These are phyloP conservation scores for Brachyalestes nurse DNA, from an alignment of 2,797 vertebrate genomes.

Conservation along the genomic window DNA sequence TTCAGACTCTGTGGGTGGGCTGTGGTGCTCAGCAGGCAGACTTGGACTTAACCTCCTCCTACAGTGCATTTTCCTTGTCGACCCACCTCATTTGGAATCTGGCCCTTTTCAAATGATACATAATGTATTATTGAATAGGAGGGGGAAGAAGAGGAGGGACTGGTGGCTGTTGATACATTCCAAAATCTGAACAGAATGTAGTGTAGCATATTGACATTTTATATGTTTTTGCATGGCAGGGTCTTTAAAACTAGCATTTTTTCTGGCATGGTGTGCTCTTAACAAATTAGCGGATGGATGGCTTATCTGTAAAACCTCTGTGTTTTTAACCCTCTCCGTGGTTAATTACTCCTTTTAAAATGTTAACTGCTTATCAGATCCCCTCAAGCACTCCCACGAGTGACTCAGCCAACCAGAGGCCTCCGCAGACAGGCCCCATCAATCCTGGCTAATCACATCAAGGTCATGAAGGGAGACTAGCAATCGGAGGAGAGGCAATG, in stretches of 20 bases:
- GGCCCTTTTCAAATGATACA: slow-evolving; percentile 47
- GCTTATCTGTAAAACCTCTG: slow-evolving; percentile 24
- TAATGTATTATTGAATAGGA: slow-evolving; percentile 40
- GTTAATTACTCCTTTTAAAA: slow-evolving; percentile 55
- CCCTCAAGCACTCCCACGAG: neutral
- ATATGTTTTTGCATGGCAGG: neutral
- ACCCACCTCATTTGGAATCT: slow-evolving; percentile 27
- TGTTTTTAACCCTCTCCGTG: slow-evolving; percentile 35
- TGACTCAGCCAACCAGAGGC: neutral
- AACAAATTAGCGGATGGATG: neutral
- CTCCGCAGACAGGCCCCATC: slow-evolving; percentile 34
- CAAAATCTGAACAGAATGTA: neutral
- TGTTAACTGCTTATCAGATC: slow-evolving; percentile 38
- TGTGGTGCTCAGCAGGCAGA: slow-evolving; percentile 17
- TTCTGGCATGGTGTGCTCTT: too few relatives aligned
- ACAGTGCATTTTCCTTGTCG: slow-evolving; percentile 27
- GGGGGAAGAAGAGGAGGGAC: slow-evolving; percentile 5
- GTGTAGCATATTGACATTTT: neutral
- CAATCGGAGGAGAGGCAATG: slow-evolving; percentile 14
- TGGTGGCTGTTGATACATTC: slow-evolving; percentile 9
- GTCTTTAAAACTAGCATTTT: neutral
- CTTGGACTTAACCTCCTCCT: slow-evolving; percentile 32
- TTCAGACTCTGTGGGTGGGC: slow-evolving; percentile 13
- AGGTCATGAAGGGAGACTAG: slow-evolving; percentile 43
- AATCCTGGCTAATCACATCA: slow-evolving; percentile 55